Base-by-base conservation (phyloP, 92 coral and sea anemone genomes). In the Umimayanthus chanpuru region DNA sequence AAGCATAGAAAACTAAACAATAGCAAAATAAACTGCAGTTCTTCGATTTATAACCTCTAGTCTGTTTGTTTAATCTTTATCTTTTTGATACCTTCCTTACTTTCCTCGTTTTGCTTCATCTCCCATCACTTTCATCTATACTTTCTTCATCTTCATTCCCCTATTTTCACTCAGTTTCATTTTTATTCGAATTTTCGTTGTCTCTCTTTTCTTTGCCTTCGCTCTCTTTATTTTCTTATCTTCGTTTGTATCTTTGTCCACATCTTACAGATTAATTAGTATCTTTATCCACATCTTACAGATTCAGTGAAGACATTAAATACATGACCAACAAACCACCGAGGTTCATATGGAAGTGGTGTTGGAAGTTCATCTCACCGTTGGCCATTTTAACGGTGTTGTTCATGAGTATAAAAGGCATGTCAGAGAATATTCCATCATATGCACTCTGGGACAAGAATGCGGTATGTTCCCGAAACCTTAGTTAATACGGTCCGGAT, bases 291-390 rank as follows among this genome's bases (percentile, higher is more conserved):
- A n/a, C 7, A 12, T 14, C 58, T 21, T 71, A 14, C 88, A 97
- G 98, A 85, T 97, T 97, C 83, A 95, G 98, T 40, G 98, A 97
- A 58, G 99, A 97, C 83, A 97, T 97, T 53, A 90, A 93, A 65
- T 97, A 97, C 91, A 97, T 97, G 99, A 97, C 99, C 25, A 97
- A 94, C 84, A 97, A 97, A 73, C 99, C 98, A 21, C 99, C 99
- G 18, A 94, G 98, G 77, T 97, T 97, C 53, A 93, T 97, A 53
- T 97, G 99, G 99, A 97, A 90, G 73, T 97, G 99, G 99, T 97
- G 99, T 78, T 97, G 99, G 99, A 97, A 97, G 68, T 87, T 92
- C 72, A 92, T 97, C 70, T 97, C 99, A n/a, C 99, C 99, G 16
- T 49, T 97, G 21, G 92, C 99, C 20, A 97, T 97, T 75, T 85